Evolutionary conservation across 2,888 invertebrate species (phyloP).

Genomic region (Epiperipatus broadwayi): DNA sequence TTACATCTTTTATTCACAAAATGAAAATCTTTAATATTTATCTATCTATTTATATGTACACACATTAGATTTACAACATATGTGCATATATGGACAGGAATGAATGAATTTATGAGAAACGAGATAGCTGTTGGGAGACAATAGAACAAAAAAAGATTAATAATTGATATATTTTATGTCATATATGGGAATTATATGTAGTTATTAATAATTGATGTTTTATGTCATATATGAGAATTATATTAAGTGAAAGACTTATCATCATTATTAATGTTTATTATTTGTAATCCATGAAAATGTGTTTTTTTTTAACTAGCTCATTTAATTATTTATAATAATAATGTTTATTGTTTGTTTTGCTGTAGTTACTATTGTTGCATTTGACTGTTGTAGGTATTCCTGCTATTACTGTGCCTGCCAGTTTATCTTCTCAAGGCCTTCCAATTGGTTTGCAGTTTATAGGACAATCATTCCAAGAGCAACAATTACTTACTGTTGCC

Average conservation of each 20-base stretch:
- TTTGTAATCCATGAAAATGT: neutral
- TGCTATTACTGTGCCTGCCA: slow-evolving; percentile 64
- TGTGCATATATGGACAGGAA: too few relatives aligned
- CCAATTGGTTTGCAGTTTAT: slow-evolving; percentile 76
- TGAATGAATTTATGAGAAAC: too few relatives aligned
- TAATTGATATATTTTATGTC: too few relatives aligned
- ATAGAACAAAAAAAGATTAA: too few relatives aligned
- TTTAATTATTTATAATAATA: slow-evolving; percentile 6
- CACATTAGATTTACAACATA: too few relatives aligned
- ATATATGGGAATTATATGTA: too few relatives aligned
- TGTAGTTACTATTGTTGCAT: slow-evolving; percentile 4
- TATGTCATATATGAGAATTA: neutral
- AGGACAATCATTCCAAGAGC: slow-evolving; percentile 56
- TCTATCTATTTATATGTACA: too few relatives aligned
- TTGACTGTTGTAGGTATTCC: slow-evolving; percentile 43
- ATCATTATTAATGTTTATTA: slow-evolving; percentile 11
- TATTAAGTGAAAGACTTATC: slow-evolving; percentile 13
- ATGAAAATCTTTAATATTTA: too few relatives aligned
- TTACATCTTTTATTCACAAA: too few relatives aligned
- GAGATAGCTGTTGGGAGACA: too few relatives aligned
- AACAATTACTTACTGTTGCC: slow-evolving; percentile 50
- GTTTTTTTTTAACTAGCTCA: slow-evolving; percentile 3
- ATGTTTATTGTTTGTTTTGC: neutral
- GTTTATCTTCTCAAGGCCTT: slow-evolving; percentile 47
- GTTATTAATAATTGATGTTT: neutral